These are phyloP conservation scores for Nettapus auritus DNA, from an alignment of 2,113 vertebrate species.

Conservation along the genomic window DNA sequence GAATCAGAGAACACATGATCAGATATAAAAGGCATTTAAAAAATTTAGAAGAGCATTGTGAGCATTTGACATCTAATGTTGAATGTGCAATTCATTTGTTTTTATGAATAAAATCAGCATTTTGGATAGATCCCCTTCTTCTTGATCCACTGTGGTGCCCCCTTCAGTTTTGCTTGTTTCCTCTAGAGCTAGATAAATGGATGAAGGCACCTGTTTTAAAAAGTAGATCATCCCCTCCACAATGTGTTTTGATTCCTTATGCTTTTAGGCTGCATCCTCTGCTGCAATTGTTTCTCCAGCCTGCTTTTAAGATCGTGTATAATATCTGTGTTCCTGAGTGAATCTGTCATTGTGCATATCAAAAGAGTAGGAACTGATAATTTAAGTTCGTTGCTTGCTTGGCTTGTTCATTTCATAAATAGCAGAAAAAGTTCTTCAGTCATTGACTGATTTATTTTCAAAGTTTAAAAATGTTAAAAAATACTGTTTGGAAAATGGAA, in stretches of 20 bases:
- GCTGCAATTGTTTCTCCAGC: background rate
- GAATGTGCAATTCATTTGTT: background rate
- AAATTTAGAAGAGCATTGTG: background rate
- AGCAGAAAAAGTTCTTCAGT: background rate
- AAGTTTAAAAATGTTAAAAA: conserved; percentile 13
- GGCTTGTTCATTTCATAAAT: background rate
- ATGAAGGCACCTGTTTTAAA: background rate
- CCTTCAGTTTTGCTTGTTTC: background rate
- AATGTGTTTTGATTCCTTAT: background rate
- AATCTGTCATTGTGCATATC: background rate
- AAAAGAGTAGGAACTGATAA: background rate
- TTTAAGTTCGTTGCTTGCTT: background rate
- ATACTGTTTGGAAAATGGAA: background rate
- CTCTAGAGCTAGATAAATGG: background rate
- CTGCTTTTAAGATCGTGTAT: background rate
- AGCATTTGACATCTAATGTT: background rate
- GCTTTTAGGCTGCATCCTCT: background rate
- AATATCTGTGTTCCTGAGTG: background rate
- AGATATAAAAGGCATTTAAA: background rate
- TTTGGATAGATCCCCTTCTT: background rate
- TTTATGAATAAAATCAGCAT: background rate
- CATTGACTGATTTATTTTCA: conserved; percentile 3
- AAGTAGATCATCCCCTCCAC: background rate
- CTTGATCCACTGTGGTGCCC: background rate
- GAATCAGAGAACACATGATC: background rate